Conservation (phyloP, 2,113 vertebrate genomes). For the Alosa alosa region DNA sequence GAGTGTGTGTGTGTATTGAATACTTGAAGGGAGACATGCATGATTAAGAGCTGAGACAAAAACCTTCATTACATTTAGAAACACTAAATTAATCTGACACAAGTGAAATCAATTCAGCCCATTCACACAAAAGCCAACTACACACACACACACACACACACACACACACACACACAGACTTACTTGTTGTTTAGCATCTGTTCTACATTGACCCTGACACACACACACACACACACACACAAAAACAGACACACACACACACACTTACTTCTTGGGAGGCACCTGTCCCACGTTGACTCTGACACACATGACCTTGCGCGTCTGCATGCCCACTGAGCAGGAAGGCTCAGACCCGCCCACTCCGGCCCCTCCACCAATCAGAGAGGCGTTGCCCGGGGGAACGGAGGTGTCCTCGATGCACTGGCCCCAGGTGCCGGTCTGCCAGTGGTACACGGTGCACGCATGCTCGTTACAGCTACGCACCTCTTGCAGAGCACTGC, state of each 20-base stretch:
- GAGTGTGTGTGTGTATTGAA: background rate
- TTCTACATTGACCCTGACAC: too few relatives aligned
- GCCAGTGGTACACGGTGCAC: slow-evolving; percentile 98
- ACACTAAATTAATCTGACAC: background rate
- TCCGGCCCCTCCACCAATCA: slow-evolving; percentile 54
- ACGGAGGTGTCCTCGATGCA: slow-evolving; percentile 92
- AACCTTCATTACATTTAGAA: background rate
- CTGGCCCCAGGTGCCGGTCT: slow-evolving; percentile 89
- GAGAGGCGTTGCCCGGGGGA: slow-evolving; percentile 81
- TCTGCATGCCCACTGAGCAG: slow-evolving; percentile 94
- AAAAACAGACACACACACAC: background rate
- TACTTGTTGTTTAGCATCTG: too few relatives aligned
- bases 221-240: background rate
- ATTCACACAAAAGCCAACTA: background rate
- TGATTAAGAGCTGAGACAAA: background rate
- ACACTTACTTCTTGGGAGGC: slow-evolving; percentile 93
- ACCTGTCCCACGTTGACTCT: slow-evolving; percentile 98
- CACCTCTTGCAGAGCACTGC: slow-evolving; percentile 84
- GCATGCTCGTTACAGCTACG: slow-evolving; percentile 93
- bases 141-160: background rate
- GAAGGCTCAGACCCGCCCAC: slow-evolving; percentile 72
- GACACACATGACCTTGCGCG: slow-evolving; percentile 96
- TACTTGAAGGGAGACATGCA: background rate
- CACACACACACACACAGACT: background rate
- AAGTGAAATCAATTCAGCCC: background rate